Conservation (phyloP, 2,888 invertebrate genomes). For the Ochropleura leucogaster region DNA sequence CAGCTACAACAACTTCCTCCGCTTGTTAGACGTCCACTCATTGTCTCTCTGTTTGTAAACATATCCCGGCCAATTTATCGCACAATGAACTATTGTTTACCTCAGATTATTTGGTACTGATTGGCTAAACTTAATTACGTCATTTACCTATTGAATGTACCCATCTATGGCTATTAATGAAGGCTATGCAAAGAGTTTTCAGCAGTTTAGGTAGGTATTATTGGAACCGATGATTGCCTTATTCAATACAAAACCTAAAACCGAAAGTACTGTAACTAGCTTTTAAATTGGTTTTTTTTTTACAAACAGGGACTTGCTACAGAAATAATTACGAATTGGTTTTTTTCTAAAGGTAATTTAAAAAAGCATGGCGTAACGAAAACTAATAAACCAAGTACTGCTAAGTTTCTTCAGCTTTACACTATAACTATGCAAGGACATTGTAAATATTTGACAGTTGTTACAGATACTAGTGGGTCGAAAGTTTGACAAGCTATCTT, state of each 20-base stretch:
- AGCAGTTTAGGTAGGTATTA: background rate
- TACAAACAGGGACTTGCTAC: background rate
- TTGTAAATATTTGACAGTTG: too few relatives aligned
- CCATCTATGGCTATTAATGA: conserved; percentile 10
- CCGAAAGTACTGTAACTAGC: background rate
- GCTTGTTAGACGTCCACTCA: conserved; percentile 70
- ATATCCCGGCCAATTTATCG: conserved; percentile 76
- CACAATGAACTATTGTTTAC: conserved; percentile 86
- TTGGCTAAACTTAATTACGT: conserved; percentile 65
- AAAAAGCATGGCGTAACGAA: background rate
- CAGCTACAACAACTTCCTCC: conserved; percentile 78
- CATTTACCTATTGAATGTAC: conserved; percentile 24
- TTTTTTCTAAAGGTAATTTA: background rate
- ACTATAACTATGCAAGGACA: background rate
- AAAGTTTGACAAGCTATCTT: too few relatives aligned
- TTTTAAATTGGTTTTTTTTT: background rate
- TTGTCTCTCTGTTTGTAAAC: conserved; percentile 84
- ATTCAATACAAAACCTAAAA: background rate
- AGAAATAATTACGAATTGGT: background rate
- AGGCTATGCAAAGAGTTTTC: conserved; percentile 4
- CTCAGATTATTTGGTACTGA: conserved; percentile 62
- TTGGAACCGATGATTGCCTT: background rate
- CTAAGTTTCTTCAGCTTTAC: background rate
- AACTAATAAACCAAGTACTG: background rate
- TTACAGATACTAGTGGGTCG: too few relatives aligned